These are phyloP conservation scores for Triplophysa yarkandensis DNA, from an alignment of 2,797 vertebrate genomes.

Conservation along the genomic window DNA sequence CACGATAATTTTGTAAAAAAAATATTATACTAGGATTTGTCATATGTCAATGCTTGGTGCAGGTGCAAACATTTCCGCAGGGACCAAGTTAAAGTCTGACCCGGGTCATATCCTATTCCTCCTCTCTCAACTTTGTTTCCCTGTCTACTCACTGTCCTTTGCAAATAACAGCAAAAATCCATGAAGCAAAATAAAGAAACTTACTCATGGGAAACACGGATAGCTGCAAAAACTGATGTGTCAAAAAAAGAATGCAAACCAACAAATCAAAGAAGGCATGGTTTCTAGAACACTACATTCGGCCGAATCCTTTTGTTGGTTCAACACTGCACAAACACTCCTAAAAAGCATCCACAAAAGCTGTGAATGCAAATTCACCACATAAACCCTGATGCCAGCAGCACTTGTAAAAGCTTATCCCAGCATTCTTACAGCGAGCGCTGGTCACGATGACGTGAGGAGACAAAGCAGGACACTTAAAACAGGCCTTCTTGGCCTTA, in stretches of 20 bases:
- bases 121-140: too few species aligned
- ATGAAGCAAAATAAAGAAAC: conserved; percentile 32
- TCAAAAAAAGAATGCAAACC: conserved; percentile 43
- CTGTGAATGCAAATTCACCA: conserved; percentile 32
- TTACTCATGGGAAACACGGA: conserved; percentile 38
- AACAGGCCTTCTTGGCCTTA: conserved; percentile 41
- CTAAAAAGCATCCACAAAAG: conserved; percentile 45
- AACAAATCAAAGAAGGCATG: conserved; percentile 31
- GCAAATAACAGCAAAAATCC: conserved; percentile 33
- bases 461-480: conserved; percentile 11
- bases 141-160: too few species aligned
- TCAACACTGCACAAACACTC: conserved; percentile 34
- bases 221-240: conserved; percentile 28
- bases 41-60: too few species aligned
- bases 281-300: conserved; percentile 31
- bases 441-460: background rate
- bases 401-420: conserved; percentile 37
- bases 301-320: conserved; percentile 32
- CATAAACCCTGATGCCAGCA: conserved; percentile 40
- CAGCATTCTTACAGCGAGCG: conserved; percentile 29
- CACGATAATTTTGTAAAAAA: too few species aligned
- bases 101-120: too few species aligned
- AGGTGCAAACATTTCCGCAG: too few species aligned
- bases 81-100: too few species aligned
- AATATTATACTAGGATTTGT: too few species aligned